Conservation (phyloP, 2,113 vertebrate species). For the Telmatochromis sp. region DNA sequence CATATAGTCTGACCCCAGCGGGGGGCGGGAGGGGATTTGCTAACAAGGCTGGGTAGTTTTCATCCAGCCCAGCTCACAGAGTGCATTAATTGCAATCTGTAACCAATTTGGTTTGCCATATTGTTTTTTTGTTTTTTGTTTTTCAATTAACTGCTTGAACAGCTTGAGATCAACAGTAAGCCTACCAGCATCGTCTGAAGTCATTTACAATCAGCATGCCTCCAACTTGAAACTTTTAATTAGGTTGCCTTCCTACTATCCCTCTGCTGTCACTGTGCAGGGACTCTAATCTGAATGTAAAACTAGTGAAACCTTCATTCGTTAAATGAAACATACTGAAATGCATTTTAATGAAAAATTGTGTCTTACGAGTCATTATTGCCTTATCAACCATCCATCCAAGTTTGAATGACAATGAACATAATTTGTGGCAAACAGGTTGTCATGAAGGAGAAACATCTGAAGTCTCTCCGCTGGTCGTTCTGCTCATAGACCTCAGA, state of each 20-base stretch:
- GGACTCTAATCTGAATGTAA: neutral
- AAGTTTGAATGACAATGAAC: slow-evolving; percentile 8
- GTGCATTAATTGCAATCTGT: slow-evolving; percentile 71
- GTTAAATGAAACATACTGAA: slow-evolving; percentile 7
- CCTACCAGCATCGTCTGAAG: slow-evolving; percentile 56
- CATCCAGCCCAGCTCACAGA: slow-evolving; percentile 22
- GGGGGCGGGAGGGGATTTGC: slow-evolving; percentile 29
- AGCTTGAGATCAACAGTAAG: slow-evolving; percentile 70
- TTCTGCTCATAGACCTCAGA: neutral
- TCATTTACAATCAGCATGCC: slow-evolving; percentile 66
- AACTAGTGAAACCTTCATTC: neutral
- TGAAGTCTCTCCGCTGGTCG: neutral
- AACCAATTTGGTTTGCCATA: slow-evolving; percentile 63
- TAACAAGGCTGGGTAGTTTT: slow-evolving; percentile 51
- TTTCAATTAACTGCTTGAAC: slow-evolving; percentile 72
- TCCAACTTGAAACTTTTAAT: slow-evolving; percentile 71
- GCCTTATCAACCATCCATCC: neutral
- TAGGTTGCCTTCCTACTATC: slow-evolving; percentile 31
- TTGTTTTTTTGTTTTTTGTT: slow-evolving; percentile 54
- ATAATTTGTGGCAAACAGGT: neutral
- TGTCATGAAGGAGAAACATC: neutral
- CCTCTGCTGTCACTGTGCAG: neutral
- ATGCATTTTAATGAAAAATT: neutral
- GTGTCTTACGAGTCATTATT: neutral
- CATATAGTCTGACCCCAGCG: slow-evolving; percentile 30